Evolutionary conservation across 2,888 invertebrate species (phyloP).

Genomic region (Caenorhabditis sp.): DNA sequence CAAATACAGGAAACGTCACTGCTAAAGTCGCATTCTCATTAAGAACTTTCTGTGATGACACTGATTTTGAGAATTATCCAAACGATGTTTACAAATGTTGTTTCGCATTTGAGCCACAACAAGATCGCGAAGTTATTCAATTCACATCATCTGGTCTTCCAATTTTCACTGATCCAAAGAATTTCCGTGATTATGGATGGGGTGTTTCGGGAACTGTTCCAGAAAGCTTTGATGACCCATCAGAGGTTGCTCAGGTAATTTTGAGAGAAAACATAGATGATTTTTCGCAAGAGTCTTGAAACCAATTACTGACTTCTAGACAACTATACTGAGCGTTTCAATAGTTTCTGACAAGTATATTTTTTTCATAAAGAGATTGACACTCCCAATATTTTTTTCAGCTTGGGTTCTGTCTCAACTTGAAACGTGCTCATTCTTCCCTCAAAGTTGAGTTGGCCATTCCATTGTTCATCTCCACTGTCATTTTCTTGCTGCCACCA

Average conservation of each 20-base stretch:
- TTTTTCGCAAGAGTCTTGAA: no score
- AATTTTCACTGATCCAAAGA: constrained; percentile 70
- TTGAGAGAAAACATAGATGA: not conserved
- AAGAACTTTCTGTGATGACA: constrained; percentile 69
- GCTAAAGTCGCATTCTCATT: constrained; percentile 67
- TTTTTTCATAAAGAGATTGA: not conserved
- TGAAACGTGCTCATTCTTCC: constrained; percentile 65
- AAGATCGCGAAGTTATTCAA: constrained; percentile 63
- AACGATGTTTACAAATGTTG: constrained; percentile 70
- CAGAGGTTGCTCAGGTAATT: constrained; percentile 58
- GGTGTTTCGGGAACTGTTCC: constrained; percentile 65
- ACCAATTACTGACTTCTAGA: no score
- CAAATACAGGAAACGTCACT: constrained; percentile 65
- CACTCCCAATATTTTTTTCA: constrained; percentile 26
- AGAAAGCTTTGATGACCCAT: constrained; percentile 60
- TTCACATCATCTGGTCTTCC: constrained; percentile 65
- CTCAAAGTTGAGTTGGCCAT: constrained; percentile 64
- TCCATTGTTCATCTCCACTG: constrained; percentile 61
- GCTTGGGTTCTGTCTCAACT: constrained; percentile 68
- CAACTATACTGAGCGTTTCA: no score
- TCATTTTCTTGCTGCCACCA: constrained; percentile 66
- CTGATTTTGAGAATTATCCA: constrained; percentile 69
- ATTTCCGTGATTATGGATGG: constrained; percentile 71
- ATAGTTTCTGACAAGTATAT: no score
- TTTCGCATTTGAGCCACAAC: constrained; percentile 66